Evolutionary conservation across 2,888 invertebrate genomes (phyloP).

Genomic region (Himalopsyche kuldschensis): DNA sequence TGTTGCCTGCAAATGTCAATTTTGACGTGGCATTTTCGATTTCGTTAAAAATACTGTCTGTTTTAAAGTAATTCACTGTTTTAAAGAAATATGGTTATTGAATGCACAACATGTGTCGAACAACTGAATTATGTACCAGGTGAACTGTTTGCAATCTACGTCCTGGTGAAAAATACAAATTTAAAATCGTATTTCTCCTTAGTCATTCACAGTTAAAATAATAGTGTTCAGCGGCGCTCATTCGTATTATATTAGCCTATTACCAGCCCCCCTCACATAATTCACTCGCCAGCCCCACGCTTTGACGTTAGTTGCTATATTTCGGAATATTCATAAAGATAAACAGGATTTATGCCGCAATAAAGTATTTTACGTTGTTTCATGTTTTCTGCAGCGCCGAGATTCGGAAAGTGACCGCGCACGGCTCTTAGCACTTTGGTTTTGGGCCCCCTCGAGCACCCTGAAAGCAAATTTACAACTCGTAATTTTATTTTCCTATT

Average conservation of each 20-base stretch:
- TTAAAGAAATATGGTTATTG: no score
- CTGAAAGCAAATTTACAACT: background rate
- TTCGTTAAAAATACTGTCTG: no score
- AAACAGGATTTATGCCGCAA: slow-evolving; percentile 51
- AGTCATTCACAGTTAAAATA: no score
- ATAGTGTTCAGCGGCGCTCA: background rate
- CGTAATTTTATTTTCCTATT: background rate
- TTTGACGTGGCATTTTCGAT: no score
- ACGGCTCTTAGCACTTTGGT: background rate
- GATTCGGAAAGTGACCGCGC: slow-evolving; percentile 17
- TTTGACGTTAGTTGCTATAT: slow-evolving; percentile 40
- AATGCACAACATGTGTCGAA: no score
- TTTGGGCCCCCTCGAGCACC: background rate
- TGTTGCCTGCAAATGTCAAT: no score
- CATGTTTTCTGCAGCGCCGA: slow-evolving; percentile 17
- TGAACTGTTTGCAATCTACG: no score
- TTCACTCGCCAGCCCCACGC: slow-evolving; percentile 30
- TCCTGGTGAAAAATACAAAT: no score
- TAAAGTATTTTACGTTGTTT: slow-evolving; percentile 44
- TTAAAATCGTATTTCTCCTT: no score
- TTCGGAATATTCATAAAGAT: slow-evolving; percentile 53
- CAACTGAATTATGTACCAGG: no score
- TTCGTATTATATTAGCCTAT: background rate
- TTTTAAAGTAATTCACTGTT: no score
- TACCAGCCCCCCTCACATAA: slow-evolving; percentile 23